These are phyloP conservation scores for Ara ararauna DNA, from an alignment of 2,797 vertebrate genomes.

Conservation along the genomic window DNA sequence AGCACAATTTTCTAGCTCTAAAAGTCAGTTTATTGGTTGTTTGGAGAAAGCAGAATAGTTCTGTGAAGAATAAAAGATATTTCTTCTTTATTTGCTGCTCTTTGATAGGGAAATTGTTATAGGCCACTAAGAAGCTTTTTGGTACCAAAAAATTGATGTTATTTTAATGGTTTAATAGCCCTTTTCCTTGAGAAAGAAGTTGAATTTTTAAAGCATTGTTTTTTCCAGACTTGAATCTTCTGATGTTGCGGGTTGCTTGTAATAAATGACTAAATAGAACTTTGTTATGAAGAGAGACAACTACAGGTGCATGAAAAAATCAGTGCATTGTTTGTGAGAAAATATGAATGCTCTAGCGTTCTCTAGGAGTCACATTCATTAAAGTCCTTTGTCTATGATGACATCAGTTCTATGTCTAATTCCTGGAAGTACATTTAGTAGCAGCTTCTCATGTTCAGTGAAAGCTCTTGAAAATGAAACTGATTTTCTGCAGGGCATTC, in stretches of 20 bases:
- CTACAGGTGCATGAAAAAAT: background rate
- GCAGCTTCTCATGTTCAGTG: conserved; percentile 19
- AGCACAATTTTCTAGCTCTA: background rate
- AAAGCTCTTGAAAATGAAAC: conserved; percentile 41
- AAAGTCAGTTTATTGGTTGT: background rate
- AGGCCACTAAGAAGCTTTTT: background rate
- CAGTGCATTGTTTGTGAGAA: background rate
- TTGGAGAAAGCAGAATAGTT: background rate
- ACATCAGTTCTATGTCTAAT: background rate
- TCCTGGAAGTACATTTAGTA: conserved; percentile 22
- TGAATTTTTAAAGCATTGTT: background rate
- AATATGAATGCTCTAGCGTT: background rate
- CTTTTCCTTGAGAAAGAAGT: background rate
- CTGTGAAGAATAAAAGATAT: background rate
- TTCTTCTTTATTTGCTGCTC: background rate
- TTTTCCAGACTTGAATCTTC: background rate
- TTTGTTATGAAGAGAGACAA: background rate
- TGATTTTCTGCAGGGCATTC: conserved; percentile 2
- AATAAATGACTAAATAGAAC: background rate
- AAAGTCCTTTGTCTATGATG: conserved; percentile 33
- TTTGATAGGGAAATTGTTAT: background rate
- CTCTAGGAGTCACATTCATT: conserved; percentile 4
- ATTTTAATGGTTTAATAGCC: background rate
- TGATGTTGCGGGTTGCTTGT: background rate
- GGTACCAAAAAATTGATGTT: background rate